Evolutionary conservation across 2,113 vertebrate species (phyloP), one percentile per base, ranked within the genome.

Genomic region (Pangasianodon gigas): DNA sequence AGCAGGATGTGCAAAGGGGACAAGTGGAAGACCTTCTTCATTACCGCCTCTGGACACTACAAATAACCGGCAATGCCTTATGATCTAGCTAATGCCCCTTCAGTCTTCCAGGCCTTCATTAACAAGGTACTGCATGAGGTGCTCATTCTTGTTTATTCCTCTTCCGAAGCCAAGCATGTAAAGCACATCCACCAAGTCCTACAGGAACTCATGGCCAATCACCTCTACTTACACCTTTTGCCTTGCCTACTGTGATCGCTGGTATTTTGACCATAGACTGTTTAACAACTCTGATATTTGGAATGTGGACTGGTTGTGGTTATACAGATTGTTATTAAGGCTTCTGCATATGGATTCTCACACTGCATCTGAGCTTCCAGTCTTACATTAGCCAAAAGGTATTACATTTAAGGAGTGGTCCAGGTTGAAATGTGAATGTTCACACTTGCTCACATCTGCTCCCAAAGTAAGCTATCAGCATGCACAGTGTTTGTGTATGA

Each of bases 401-500:
- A 83, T 41, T 6, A 58, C 52, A 11, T 56, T 37, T 19, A 10
- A 83, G 6, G 16, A 52, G 80, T 56, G 6, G 8, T 54, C 6
- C 14, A 19, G 48, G 51, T 4, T 83, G 54, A 83, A 83, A 83
- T 83, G 16, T 41, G 32, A 90, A 83, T 71, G 56, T 58, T 82
- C 65, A 79, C 51, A 60, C 79, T 71, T 71, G 75, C 51, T 79
- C 67, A 60, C n/a, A 87, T 69, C 51, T 89, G 87, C 75, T 92
- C 60, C 86, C 44, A 2, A 75, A 91, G 80, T 77, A 84, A 90
- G 90, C 84, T 89, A 90, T 92, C 87, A 87, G 58, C 56, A 67
- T 60, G 84, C 60, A 67, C 84, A 85, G 54, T 89, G 85, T 93
- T 89, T 91, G 90, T 86, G 88, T 86, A 79, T 74, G 86, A 82